Evolutionary conservation across 2,797 vertebrate species (phyloP).

Genomic region (Chiloscyllium punctatum): DNA sequence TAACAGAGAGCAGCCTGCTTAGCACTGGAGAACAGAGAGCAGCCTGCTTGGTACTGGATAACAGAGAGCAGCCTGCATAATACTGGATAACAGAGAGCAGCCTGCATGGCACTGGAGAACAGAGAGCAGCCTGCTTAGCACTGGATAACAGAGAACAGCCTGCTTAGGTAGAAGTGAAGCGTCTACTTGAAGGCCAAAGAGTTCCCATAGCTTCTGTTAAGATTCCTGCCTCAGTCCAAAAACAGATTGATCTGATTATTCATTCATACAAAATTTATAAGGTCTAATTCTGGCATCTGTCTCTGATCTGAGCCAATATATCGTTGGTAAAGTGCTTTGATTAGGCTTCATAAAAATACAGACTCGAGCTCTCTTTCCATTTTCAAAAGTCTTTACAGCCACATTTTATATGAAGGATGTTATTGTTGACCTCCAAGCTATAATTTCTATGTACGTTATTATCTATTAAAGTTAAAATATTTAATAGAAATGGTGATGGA

Average conservation of each 20-base stretch:
- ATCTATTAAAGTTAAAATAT: slow-evolving; percentile 9
- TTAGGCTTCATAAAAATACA: not conserved
- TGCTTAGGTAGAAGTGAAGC: not conserved
- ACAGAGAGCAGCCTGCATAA: not conserved
- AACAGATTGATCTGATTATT: not conserved
- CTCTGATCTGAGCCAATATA: not conserved
- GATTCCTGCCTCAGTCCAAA: not conserved
- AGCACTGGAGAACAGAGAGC: not conserved
- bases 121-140: not conserved
- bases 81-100: too few relatives aligned
- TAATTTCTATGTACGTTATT: not conserved
- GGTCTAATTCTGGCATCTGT: not conserved
- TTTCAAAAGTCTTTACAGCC: not conserved
- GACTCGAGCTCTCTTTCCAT: not conserved
- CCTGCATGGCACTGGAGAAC: too few relatives aligned
- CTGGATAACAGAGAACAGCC: not conserved
- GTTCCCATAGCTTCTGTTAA: not conserved
- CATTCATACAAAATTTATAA: not conserved
- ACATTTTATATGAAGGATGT: not conserved
- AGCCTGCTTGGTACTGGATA: too few relatives aligned
- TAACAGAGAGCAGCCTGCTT: too few relatives aligned
- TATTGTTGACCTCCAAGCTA: not conserved
- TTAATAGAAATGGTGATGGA: not conserved
- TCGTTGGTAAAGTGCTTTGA: not conserved
- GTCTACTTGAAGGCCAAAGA: not conserved